A percentile compares a stretch with the other conserved stretches of the same genome.
phyloP scores from a whole-genome alignment of 1,140 invertebrate genomes.

The Drosophila sproati region DNA sequence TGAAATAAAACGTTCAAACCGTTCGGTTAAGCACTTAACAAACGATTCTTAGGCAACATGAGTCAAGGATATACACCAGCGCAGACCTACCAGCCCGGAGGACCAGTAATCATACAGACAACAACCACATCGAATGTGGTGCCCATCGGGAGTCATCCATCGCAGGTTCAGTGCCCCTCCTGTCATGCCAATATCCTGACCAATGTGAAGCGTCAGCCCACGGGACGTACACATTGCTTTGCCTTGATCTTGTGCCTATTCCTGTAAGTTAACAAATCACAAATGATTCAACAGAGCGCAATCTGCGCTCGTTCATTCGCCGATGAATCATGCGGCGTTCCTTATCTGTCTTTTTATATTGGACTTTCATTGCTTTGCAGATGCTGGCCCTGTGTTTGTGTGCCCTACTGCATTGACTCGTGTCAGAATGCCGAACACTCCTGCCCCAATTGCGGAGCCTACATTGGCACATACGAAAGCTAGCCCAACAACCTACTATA shows the following conservation, averaged over 20 bases:
- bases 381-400: conserved; percentile 87
- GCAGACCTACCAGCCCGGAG: conserved; percentile 45
- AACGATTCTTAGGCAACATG: conserved; percentile 13
- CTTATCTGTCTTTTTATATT: background rate
- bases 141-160: conserved; percentile 84
- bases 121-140: conserved; percentile 47
- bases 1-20: background rate
- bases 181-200: conserved; percentile 86
- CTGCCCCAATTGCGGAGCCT: conserved; percentile 88
- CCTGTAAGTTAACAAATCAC: conserved; percentile 83
- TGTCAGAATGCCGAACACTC: conserved; percentile 88
- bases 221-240: conserved; percentile 86
- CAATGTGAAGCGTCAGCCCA: conserved; percentile 84
- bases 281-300: background rate
- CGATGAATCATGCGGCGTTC: conserved; percentile 15
- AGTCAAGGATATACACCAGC: conserved; percentile 51
- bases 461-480: conserved; percentile 86
- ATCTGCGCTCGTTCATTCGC: conserved; percentile 9
- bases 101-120: conserved; percentile 83
- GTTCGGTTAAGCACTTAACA: background rate
- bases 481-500: conserved; percentile 31
- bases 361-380: conserved; percentile 66
- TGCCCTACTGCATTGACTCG: conserved; percentile 89
- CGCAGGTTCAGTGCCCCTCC: conserved; percentile 85
- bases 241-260: conserved; percentile 86